Conservation (phyloP, 1,140 invertebrate species). For the Drosophila pectinifera region DNA sequence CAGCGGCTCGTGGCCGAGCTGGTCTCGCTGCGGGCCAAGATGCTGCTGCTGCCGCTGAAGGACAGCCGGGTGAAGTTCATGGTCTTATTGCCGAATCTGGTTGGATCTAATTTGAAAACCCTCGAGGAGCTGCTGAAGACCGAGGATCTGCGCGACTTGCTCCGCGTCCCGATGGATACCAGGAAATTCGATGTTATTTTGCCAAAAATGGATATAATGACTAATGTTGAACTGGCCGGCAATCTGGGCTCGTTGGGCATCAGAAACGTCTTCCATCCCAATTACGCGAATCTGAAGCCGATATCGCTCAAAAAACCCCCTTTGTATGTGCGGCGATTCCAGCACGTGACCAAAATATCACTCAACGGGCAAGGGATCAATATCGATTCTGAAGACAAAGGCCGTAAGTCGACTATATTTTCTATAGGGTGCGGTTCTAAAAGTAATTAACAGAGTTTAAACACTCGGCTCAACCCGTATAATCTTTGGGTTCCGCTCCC, state of each 20-base stretch:
- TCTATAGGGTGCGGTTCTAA: too few species aligned
- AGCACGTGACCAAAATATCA: constrained; percentile 1
- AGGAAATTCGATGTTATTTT: constrained; percentile 1
- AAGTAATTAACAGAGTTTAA: too few species aligned
- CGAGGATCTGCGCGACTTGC: constrained; percentile 1
- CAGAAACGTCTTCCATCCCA: not conserved
- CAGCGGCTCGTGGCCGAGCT: constrained; percentile 2
- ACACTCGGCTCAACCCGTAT: too few species aligned
- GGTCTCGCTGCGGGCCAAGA: not conserved
- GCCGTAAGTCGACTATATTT: too few species aligned
- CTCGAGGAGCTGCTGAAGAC: constrained; percentile 1
- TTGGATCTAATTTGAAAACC: not conserved
- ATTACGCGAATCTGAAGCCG: not conserved
- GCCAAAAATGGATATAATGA: not conserved
- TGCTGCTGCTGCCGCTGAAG: constrained; percentile 4
- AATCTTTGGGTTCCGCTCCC: too few species aligned
- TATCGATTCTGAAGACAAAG: not conserved
- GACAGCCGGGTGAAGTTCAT: constrained; percentile 12
- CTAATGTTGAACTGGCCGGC: not conserved
- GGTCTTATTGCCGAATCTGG: not conserved
- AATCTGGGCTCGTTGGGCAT: not conserved
- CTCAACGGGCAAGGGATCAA: not conserved
- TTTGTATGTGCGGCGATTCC: not conserved
- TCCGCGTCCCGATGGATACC: not conserved
- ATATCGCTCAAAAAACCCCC: not conserved